These are phyloP conservation scores for Julus scandinavius DNA, from an alignment of 2,888 invertebrate species.

Conservation along the genomic window DNA sequence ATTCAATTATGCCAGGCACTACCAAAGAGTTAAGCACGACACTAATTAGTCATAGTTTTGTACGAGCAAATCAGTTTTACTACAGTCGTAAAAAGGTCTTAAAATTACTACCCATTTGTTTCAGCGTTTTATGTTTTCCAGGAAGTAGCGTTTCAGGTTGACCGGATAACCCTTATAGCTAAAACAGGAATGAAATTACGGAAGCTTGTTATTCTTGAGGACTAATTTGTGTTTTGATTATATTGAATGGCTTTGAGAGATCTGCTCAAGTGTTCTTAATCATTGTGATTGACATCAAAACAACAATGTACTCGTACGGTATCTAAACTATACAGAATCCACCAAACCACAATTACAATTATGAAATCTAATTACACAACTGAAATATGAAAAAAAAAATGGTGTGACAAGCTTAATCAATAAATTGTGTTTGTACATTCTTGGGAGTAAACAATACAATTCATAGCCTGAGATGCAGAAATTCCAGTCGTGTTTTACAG, in stretches of 20 bases:
- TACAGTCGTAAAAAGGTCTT: not conserved
- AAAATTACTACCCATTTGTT: not conserved
- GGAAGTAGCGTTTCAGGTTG: not conserved
- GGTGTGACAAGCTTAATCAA: too few relatives aligned
- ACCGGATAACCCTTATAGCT: not conserved
- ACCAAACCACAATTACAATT: not conserved
- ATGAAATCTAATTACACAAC: too few relatives aligned
- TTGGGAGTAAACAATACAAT: too few relatives aligned
- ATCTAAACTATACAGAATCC: too few relatives aligned
- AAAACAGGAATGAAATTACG: not conserved
- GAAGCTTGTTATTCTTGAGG: not conserved
- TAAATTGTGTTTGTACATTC: too few relatives aligned
- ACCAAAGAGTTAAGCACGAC: not conserved
- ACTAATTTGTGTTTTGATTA: not conserved
- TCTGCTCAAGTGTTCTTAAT: slow-evolving; percentile 5
- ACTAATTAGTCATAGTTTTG: not conserved
- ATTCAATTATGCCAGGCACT: not conserved
- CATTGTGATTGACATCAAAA: not conserved
- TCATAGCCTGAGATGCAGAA: too few relatives aligned
- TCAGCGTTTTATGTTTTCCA: slow-evolving; percentile 31
- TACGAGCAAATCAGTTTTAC: not conserved
- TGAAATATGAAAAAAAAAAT: too few relatives aligned
- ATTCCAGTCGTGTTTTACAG: too few relatives aligned
- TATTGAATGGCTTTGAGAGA: not conserved
- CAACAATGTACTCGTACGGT: not conserved